Evolutionary conservation across 2,113 vertebrate species (phyloP), one percentile per base, ranked within the genome.

Genomic region (Pristiophorus japonicus): DNA sequence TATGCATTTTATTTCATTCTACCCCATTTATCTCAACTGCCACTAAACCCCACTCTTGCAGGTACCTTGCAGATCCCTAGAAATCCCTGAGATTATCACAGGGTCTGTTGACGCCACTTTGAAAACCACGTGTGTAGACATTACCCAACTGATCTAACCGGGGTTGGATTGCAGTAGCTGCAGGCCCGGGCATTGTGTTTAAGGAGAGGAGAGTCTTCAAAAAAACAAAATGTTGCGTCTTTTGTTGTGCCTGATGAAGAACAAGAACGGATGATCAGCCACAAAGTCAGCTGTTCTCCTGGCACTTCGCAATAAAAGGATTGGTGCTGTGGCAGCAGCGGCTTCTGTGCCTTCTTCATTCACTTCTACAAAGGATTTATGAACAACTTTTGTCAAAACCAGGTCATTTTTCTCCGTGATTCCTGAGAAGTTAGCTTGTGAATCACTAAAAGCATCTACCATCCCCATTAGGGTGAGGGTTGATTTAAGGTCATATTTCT

Each of bases 261-360:
- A 97, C 30, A 98, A 95, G 95, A 98, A 98, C 0, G 97, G 97
- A 67, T 97, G 97, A 42, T 98, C 96, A n/a, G 62, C 97, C 22
- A 95, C 97, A 91, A 98, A 96, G 94, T 96, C 96, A 0, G 95
- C 1, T 11, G 11, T 51, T 4, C 95, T 96, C 38, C 30, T 0
- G 75, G 42, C 96, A 0, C 97, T 97, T 87, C 98, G 97, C 34
- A 96, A 0, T 94, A 95, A 95, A 96, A 98, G 96, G 62, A 97
- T 1, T 0, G 94, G 97, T 11, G 96, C 98, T 0, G 98, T 98
- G 78, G 98, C 98, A 12, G 97, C 98, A 0, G 98, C 97, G 0
- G 99, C 98, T 96, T 99, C 98, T 0, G 98, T 99, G 20, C 99
- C 98, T 96, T 98, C 97, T 96, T 99, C 98, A 11, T 98, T 99